A percentile compares a stretch with the other conserved stretches of the same genome.
Conservation (phyloP, 30 jellyfish, hydroid and myxozoan genomes). For the Pelagia noctiluca region DNA sequence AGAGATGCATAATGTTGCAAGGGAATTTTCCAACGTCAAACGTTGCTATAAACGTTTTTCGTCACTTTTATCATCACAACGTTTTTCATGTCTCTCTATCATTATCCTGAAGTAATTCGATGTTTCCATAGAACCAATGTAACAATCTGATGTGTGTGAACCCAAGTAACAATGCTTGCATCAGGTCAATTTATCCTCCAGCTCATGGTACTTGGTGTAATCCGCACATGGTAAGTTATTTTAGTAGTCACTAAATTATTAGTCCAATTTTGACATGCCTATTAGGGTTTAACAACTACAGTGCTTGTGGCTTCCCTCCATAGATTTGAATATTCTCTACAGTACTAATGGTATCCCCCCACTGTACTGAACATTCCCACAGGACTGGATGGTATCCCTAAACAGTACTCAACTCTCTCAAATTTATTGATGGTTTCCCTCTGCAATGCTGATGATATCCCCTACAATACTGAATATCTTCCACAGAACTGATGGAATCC, state of each 20-base stretch:
- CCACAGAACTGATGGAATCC: too few relatives aligned
- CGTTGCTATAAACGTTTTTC: not conserved
- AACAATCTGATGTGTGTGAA: conserved; percentile 55
- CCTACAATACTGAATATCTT: too few relatives aligned
- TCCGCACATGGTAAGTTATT: conserved; percentile 64
- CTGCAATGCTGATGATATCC: too few relatives aligned
- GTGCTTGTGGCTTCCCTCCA: too few relatives aligned
- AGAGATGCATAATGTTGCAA: not conserved
- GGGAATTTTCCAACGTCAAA: not conserved
- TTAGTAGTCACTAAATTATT: not conserved
- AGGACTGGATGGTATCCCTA: not conserved
- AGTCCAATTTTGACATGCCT: not conserved
- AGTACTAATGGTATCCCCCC: not conserved
- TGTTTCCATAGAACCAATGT: conserved; percentile 68
- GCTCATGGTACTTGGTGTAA: conserved; percentile 97
- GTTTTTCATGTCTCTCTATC: not conserved
- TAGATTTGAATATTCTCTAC: too few relatives aligned
- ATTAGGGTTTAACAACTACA: not conserved
- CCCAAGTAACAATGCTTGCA: conserved; percentile 32
- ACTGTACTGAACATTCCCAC: not conserved
- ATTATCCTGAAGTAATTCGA: not conserved
- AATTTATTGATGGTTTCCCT: too few relatives aligned
- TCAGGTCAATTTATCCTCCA: conserved; percentile 75
- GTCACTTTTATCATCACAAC: too few relatives aligned
- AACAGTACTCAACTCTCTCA: not conserved